Evolutionary conservation across 2,797 vertebrate genomes (phyloP).

Genomic region (Lepus oiostolus): DNA sequence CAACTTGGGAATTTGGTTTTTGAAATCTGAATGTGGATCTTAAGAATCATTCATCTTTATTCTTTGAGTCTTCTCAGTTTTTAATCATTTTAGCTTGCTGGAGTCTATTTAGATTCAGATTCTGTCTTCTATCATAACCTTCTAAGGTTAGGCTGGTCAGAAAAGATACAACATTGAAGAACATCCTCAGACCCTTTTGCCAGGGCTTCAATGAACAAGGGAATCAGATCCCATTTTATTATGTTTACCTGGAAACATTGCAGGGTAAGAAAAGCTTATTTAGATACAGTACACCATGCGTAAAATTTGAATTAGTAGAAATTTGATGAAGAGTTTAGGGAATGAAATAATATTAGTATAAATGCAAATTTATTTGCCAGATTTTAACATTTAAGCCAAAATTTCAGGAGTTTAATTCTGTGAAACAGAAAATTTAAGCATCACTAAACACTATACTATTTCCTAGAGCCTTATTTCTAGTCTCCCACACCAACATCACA

Average conservation of each 20-base stretch:
- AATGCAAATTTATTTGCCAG: neutral
- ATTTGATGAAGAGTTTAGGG: neutral
- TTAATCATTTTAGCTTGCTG: conserved; percentile 43
- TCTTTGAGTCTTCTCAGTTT: neutral
- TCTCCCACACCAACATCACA: neutral
- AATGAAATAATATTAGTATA: neutral
- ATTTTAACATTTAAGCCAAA: neutral
- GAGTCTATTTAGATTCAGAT: neutral
- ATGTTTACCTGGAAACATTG: neutral
- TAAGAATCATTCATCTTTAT: neutral
- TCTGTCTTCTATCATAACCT: conserved; percentile 10
- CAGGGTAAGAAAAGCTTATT: neutral
- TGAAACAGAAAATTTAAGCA: neutral
- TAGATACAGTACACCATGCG: neutral
- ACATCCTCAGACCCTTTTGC: neutral
- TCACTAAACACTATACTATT: neutral
- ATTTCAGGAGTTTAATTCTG: neutral
- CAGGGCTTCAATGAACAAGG: neutral
- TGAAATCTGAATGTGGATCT: neutral
- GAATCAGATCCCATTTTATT: neutral
- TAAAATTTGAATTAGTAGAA: neutral
- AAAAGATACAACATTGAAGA: neutral
- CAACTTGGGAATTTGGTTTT: neutral
- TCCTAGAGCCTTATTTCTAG: neutral
- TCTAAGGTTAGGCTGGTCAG: neutral